Conservation (phyloP, 2,888 invertebrate species). For the Drosophila paranaensis region DNA sequence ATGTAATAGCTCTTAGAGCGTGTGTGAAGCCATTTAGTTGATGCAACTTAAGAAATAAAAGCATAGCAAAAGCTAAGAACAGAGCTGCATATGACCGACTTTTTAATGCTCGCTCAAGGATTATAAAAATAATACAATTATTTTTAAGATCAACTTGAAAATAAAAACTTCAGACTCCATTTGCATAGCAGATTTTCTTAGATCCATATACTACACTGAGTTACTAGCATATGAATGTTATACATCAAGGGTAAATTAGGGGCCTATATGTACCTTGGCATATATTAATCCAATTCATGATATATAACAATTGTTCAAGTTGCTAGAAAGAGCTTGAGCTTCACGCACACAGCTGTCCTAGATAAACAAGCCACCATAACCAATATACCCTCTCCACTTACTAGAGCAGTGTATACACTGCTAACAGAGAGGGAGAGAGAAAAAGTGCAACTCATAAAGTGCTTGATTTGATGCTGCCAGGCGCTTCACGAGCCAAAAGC, state of each 20-base stretch:
- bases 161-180: neutral
- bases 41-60: slow-evolving; percentile 16
- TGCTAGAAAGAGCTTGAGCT: neutral
- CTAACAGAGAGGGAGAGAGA: neutral
- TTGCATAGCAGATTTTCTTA: neutral
- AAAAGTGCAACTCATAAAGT: slow-evolving; percentile 68
- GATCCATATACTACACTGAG: neutral
- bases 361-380: no score
- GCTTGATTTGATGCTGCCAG: slow-evolving; percentile 43
- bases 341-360: neutral
- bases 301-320: neutral
- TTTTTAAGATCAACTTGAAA: no score
- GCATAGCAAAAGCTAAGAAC: neutral
- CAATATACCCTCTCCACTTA: neutral
- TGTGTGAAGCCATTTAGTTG: slow-evolving; percentile 22
- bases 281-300: neutral
- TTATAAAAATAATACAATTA: neutral
- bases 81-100: neutral
- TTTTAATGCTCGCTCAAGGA: neutral
- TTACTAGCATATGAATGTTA: no score
- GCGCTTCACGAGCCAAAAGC: slow-evolving; percentile 38
- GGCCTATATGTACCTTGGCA: neutral
- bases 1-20: slow-evolving; percentile 43
- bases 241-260: no score
- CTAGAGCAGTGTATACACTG: neutral